Percentiles rank a stretch among this genome's conserved stretches.
These are phyloP conservation scores for Lepilemur ruficaudatus DNA, from an alignment of 2,797 vertebrate genomes.

Conservation along the genomic window DNA sequence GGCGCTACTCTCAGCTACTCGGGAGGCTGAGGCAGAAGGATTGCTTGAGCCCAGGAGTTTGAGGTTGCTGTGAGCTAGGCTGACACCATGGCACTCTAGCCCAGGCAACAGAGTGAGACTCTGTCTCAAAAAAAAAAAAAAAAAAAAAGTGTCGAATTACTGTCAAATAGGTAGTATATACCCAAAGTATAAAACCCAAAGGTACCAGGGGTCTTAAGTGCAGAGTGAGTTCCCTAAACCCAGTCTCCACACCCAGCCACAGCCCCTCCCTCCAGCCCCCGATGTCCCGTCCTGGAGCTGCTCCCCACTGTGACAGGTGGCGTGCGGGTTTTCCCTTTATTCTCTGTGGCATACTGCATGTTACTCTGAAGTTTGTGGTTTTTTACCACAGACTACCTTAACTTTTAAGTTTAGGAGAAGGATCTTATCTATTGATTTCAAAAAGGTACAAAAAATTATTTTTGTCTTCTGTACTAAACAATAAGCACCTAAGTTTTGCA, in stretches of 20 bases:
- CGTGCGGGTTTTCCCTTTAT: fast-evolving
- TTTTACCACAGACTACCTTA: neutral
- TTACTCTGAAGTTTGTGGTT: neutral
- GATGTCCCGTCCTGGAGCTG: too few species aligned
- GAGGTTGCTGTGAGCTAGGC: too few species aligned
- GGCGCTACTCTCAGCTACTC: too few species aligned
- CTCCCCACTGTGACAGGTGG: neutral
- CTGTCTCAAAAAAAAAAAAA: too few species aligned
- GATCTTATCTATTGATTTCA: neutral
- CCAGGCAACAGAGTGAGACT: too few species aligned
- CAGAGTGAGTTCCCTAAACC: neutral
- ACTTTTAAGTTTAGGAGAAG: neutral
- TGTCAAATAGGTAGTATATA: fast-evolving
- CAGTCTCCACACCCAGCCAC: neutral
- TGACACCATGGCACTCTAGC: too few species aligned
- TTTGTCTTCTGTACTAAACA: neutral
- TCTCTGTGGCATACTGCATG: fast-evolving
- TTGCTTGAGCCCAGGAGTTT: too few species aligned
- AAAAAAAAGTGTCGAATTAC: too few species aligned
- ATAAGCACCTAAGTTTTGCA: too few species aligned
- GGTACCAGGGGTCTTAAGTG: neutral
- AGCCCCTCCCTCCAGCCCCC: neutral
- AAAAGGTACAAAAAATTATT: neutral
- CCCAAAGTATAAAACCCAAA: too few species aligned
- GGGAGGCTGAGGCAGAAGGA: too few species aligned